Evolutionary conservation across 64 coral and sea anemone species (phyloP).

Genomic region (Orbicella faveolata): DNA sequence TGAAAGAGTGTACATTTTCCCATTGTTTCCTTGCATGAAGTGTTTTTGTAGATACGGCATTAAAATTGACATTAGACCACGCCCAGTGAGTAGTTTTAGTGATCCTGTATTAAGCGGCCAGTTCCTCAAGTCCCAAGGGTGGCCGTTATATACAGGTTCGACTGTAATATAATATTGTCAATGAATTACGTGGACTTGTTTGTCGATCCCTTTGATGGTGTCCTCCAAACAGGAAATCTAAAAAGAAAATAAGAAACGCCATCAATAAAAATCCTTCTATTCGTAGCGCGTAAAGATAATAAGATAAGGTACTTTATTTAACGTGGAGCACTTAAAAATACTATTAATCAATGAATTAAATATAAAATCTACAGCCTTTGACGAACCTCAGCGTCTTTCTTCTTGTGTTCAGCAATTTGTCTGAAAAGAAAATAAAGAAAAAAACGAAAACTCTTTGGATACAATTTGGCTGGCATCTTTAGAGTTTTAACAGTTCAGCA

Average conservation of each 20-base stretch:
- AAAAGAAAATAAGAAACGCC: not conserved
- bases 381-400: not conserved
- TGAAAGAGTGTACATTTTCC: too few species aligned
- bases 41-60: too few species aligned
- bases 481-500: too few species aligned
- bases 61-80: too few species aligned
- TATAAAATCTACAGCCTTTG: not conserved
- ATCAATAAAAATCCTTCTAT: not conserved
- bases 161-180: not conserved
- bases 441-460: not conserved
- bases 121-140: too few species aligned
- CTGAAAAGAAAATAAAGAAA: not conserved
- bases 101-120: too few species aligned
- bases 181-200: not conserved
- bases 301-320: too few species aligned
- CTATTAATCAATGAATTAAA: not conserved
- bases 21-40: too few species aligned
- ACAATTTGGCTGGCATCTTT: too few species aligned
- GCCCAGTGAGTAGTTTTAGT: too few species aligned
- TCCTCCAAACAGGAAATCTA: not conserved
- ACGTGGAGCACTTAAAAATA: not conserved
- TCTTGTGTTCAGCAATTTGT: not conserved
- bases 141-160: too few species aligned
- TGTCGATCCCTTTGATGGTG: not conserved
- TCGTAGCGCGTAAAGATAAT: not conserved